Percentiles rank a stretch among this genome's conserved stretches.
Conservation (phyloP, 2,888 invertebrate species). For the Drosophila monieri region DNA sequence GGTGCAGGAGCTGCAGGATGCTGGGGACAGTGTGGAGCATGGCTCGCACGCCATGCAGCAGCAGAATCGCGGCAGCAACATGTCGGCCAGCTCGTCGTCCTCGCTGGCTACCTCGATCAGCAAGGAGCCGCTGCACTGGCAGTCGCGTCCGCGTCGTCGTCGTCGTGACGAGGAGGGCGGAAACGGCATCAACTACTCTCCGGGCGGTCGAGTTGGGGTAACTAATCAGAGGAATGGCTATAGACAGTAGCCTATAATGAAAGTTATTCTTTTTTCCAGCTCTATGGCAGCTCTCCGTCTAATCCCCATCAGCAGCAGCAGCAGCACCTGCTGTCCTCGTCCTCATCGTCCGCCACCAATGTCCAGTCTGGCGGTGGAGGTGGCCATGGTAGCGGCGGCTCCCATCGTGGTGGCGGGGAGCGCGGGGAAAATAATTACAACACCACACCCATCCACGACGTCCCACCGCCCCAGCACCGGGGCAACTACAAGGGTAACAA, state of each 20-base stretch:
- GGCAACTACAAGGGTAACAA: slow-evolving; percentile 81
- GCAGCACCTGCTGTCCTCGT: slow-evolving; percentile 60
- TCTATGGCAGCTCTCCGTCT: slow-evolving; percentile 67
- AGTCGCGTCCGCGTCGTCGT: slow-evolving; percentile 81
- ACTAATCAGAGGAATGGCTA: slow-evolving; percentile 28
- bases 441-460: slow-evolving; percentile 2
- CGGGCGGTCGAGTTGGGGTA: slow-evolving; percentile 72
- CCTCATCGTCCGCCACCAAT: slow-evolving; percentile 59
- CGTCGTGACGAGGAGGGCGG: slow-evolving; percentile 81
- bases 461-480: slow-evolving; percentile 65
- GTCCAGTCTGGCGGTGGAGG: slow-evolving; percentile 54
- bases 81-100: slow-evolving; percentile 76
- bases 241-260: background rate
- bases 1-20: slow-evolving; percentile 56
- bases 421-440: slow-evolving; percentile 4
- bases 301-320: slow-evolving; percentile 63
- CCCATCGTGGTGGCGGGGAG: slow-evolving; percentile 58
- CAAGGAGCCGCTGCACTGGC: slow-evolving; percentile 77
- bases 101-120: slow-evolving; percentile 76
- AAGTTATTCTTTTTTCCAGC: slow-evolving; percentile 29
- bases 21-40: slow-evolving; percentile 52
- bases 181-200: slow-evolving; percentile 78
- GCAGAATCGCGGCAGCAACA: slow-evolving; percentile 67
- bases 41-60: slow-evolving; percentile 62
- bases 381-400: slow-evolving; percentile 49